Evolutionary conservation across 2,888 invertebrate genomes (phyloP), one percentile per base, ranked within the genome.

Genomic region (Apodemia hepburni): DNA sequence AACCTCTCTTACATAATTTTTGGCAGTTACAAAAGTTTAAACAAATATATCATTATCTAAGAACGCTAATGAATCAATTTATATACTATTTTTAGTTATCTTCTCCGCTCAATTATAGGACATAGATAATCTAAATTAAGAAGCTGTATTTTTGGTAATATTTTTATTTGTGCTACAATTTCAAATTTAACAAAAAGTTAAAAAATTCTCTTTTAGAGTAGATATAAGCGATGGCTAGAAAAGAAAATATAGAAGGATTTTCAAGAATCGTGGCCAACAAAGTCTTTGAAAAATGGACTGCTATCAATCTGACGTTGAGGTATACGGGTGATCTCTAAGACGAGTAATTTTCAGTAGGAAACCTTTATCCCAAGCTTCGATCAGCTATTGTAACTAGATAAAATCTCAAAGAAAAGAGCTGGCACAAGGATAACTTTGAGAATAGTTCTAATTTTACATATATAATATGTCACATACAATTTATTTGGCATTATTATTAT

Each of bases 271-370:
- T 58, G 15, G 58, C 62, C 47, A 62, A 62, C 58, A 62, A 62
- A 58, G 62, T 62, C 58, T 58, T 49, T 62, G 62, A 62, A 62
- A 62, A 62, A 62, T 58, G 58, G 47, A 22, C 58, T 45, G 22
- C 62, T 62, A 62, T 62, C 62, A 58, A 62, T 62, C 62, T 22
- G 62, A 62, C 62, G 62, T 62, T 62, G 62, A 62, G 62, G 62
- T 62, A 62, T 62, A 58, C 47, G 62, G 62, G 62, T 35, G 61
- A 62, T 62, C 58, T 62, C 58, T 58, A 58, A 61, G 61, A 47
- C 47, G 58, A 58, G 58, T 47, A 62, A 58, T 61, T 61, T 62
- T 61, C 47, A 47, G 35, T 42, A 42, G 27, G 27, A 54, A 54
- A 54, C 54, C 54, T 54, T 54, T 27, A 54, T 27, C 51, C 51